These are phyloP conservation scores for Xenotilapia leptura DNA, from an alignment of 2,113 vertebrate genomes.

Conservation along the genomic window DNA sequence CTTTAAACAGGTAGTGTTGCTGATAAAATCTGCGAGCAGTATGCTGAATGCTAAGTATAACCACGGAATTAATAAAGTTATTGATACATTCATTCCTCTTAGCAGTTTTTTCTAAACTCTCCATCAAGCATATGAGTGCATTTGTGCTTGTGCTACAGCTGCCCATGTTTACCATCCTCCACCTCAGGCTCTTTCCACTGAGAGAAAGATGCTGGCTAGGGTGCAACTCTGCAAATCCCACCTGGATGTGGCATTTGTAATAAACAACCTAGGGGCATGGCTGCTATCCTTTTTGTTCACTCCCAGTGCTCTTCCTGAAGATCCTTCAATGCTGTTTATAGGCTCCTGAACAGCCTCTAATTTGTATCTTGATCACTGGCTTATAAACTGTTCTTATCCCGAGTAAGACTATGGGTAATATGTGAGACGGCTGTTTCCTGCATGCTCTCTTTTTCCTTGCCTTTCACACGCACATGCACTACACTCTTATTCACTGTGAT, in stretches of 20 bases:
- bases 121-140: constrained; percentile 75
- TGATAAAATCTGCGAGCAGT: neutral
- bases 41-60: neutral
- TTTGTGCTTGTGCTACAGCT: constrained; percentile 79
- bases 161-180: constrained; percentile 91
- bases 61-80: constrained; percentile 12
- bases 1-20: neutral
- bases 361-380: constrained; percentile 43
- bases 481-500: constrained; percentile 31
- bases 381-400: constrained; percentile 21
- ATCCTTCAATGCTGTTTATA: neutral
- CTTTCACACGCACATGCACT: neutral
- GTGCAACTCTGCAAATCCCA: constrained; percentile 85
- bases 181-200: constrained; percentile 87
- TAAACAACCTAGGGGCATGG: constrained; percentile 70
- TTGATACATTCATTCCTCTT: neutral
- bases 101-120: constrained; percentile 35
- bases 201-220: constrained; percentile 82
- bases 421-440: constrained; percentile 6
- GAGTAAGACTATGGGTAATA: constrained; percentile 1
- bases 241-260: constrained; percentile 67
- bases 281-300: constrained; percentile 43
- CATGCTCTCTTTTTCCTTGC: neutral
- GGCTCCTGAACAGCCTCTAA: constrained; percentile 35
- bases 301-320: constrained; percentile 32